Percentiles rank a stretch among this genome's conserved stretches.
These are phyloP conservation scores for Presbytis comata DNA, from an alignment of 2,797 vertebrate species.

Conservation along the genomic window DNA sequence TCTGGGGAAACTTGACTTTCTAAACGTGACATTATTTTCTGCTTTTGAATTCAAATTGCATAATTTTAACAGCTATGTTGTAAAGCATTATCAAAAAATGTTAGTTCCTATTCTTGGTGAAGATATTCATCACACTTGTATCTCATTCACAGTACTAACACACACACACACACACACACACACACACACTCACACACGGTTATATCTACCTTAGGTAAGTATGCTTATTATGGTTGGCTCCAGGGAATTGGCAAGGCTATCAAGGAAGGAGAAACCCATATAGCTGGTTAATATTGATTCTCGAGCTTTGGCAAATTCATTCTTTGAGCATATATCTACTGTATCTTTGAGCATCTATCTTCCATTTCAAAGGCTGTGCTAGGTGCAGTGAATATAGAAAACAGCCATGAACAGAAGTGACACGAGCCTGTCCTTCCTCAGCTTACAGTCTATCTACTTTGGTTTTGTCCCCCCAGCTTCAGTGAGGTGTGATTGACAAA, in stretches of 20 bases:
- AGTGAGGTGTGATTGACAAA: not conserved
- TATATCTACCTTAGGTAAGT: not conserved
- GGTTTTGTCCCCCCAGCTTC: not conserved
- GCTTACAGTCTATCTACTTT: not conserved
- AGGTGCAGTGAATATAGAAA: not conserved
- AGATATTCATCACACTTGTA: not conserved
- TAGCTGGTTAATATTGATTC: not conserved
- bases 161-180: not conserved
- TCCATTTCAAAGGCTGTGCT: not conserved
- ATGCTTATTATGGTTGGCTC: not conserved
- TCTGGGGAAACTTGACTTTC: slow-evolving; percentile 41
- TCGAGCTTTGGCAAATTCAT: not conserved
- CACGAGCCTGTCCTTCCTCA: not conserved
- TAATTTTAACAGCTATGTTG: not conserved
- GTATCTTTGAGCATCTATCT: not conserved
- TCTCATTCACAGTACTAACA: not conserved
- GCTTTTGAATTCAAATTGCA: slow-evolving; percentile 43
- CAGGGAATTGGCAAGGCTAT: not conserved
- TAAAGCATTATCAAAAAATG: not conserved
- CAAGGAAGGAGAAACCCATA: not conserved
- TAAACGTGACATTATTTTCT: not conserved
- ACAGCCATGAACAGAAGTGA: not conserved
- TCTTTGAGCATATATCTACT: not conserved
- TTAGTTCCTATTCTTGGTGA: not conserved
- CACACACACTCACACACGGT: accelerated